Conservation (phyloP, 1,140 invertebrate genomes). For the Oryctes rhinoceros region DNA sequence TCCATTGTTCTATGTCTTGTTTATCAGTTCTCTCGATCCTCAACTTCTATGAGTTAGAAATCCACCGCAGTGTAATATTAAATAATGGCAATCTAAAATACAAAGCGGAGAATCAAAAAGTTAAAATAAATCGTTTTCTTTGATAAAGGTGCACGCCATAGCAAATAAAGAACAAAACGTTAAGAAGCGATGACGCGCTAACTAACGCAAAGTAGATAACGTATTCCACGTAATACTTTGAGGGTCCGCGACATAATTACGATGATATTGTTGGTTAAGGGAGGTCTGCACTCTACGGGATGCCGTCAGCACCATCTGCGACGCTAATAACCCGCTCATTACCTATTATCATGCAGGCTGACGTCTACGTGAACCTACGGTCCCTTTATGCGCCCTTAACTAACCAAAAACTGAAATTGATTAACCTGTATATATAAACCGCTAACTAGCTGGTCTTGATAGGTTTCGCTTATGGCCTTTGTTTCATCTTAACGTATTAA, state of each 20-base stretch:
- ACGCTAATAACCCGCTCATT: slow-evolving; percentile 56
- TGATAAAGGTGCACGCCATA: not conserved
- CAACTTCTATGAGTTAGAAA: no score
- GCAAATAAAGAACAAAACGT: not conserved
- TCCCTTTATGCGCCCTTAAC: slow-evolving; percentile 55
- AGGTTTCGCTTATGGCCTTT: slow-evolving; percentile 44
- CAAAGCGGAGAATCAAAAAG: not conserved
- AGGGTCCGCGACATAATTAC: slow-evolving; percentile 47
- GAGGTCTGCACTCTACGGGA: slow-evolving; percentile 47
- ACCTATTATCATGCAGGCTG: slow-evolving; percentile 55
- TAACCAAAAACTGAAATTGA: slow-evolving; percentile 57
- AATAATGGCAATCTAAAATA: not conserved
- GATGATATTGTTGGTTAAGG: slow-evolving; percentile 49
- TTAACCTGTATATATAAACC: slow-evolving; percentile 55
- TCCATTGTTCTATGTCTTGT: no score
- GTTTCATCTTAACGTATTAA: slow-evolving; percentile 38
- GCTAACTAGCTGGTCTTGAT: slow-evolving; percentile 54
- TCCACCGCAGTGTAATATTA: no score
- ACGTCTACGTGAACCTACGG: slow-evolving; percentile 48
- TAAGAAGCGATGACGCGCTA: not conserved
- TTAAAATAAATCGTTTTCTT: not conserved
- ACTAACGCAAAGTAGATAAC: slow-evolving; percentile 26
- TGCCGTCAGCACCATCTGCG: slow-evolving; percentile 53
- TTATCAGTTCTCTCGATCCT: no score
- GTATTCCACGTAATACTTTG: slow-evolving; percentile 6